These are phyloP conservation scores for Xestia c-nigrum DNA, from an alignment of 2,888 invertebrate species.

Conservation along the genomic window DNA sequence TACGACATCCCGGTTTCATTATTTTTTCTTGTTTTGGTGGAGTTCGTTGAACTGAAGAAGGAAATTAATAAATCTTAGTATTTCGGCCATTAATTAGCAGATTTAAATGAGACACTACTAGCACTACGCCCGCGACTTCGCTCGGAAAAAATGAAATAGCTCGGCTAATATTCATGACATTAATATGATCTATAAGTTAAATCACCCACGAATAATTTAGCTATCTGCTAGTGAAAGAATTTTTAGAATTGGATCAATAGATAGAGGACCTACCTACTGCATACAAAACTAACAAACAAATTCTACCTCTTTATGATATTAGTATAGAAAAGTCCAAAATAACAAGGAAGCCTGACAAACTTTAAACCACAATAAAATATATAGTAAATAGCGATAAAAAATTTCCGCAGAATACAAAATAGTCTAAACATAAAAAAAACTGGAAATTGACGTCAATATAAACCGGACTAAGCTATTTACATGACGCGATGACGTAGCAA, in stretches of 20 bases:
- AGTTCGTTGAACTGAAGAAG: not conserved
- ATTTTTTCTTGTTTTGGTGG: constrained; percentile 1
- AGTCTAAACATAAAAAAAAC: not conserved
- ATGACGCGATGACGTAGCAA: not conserved
- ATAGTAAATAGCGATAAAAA: not conserved
- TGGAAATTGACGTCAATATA: constrained; percentile 50
- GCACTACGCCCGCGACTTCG: too few species aligned
- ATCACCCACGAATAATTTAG: too few species aligned
- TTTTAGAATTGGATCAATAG: too few species aligned
- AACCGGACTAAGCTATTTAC: constrained; percentile 32
- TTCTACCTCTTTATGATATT: too few species aligned
- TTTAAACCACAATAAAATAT: not conserved
- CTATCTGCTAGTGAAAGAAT: too few species aligned
- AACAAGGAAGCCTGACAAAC: not conserved
- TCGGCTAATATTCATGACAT: too few species aligned
- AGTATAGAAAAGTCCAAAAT: not conserved
- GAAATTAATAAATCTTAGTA: not conserved
- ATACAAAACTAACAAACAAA: too few species aligned
- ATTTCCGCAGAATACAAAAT: not conserved
- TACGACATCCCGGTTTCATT: constrained; percentile 19
- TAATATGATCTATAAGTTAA: too few species aligned
- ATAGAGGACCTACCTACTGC: too few species aligned
- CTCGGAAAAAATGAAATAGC: too few species aligned
- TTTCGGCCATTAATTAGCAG: not conserved
- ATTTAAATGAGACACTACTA: not conserved